Percentiles rank a stretch among this genome's conserved stretches.
phyloP scores from a whole-genome alignment of 2,888 invertebrate species.

The Argyresthia albistria region DNA sequence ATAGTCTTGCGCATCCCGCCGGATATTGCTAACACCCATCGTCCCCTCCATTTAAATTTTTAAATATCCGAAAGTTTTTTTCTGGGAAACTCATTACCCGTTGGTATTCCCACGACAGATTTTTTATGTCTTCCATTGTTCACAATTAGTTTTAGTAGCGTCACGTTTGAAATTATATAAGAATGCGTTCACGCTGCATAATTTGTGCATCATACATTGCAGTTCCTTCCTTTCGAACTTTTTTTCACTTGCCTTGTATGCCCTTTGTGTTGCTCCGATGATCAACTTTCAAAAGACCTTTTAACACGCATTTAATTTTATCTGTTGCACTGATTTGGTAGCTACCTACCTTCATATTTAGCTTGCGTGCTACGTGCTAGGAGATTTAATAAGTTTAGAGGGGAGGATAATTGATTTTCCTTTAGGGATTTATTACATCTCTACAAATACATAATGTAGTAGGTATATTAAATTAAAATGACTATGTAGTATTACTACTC shows the following conservation, averaged over 20 bases:
- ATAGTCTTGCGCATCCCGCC: conserved; percentile 56
- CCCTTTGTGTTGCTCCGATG: conserved; percentile 21
- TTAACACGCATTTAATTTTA: conserved; percentile 39
- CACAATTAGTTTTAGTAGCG: conserved; percentile 43
- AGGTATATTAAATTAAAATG: no score
- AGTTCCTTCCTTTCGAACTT: conserved; percentile 31
- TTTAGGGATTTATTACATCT: background rate
- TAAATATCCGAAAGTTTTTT: conserved; percentile 41
- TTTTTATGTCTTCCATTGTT: conserved; percentile 39
- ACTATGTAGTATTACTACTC: no score
- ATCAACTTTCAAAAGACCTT: conserved; percentile 28
- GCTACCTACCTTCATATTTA: conserved; percentile 10
- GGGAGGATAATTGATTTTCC: conserved; percentile 5
- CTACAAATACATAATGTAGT: no score
- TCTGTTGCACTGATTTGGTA: conserved; percentile 16
- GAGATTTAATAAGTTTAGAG: conserved; percentile 15
- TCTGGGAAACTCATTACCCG: conserved; percentile 55
- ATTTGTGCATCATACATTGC: conserved; percentile 32
- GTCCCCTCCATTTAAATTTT: conserved; percentile 52
- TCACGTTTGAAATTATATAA: conserved; percentile 18
- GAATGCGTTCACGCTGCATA: conserved; percentile 69
- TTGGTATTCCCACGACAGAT: conserved; percentile 56
- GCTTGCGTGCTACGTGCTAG: conserved; percentile 18
- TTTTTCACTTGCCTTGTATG: conserved; percentile 18
- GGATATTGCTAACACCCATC: conserved; percentile 62